phyloP scores from a whole-genome alignment of 2,888 invertebrate species.

The Vanessa cardui region DNA sequence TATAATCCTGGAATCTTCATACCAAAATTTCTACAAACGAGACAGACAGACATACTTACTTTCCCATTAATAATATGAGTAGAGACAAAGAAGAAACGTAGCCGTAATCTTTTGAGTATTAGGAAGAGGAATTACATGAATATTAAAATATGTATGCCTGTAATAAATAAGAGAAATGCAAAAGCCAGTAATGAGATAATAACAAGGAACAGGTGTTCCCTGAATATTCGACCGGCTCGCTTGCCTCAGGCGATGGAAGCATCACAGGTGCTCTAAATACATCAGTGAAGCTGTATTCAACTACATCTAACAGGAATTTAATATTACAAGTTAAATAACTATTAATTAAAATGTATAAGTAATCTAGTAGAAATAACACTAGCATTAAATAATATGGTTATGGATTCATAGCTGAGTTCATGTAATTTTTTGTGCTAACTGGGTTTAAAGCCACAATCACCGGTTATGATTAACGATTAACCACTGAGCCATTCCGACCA shows the following conservation, averaged over 20 bases:
- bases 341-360: too few species aligned
- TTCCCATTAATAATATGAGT: not conserved
- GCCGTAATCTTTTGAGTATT: not conserved
- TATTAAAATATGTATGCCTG: conserved; percentile 6
- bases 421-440: too few species aligned
- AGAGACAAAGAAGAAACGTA: not conserved
- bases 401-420: too few species aligned
- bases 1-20: too few species aligned
- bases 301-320: not conserved
- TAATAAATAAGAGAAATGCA: conserved; percentile 15
- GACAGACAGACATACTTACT: too few species aligned
- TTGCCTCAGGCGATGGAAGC: conserved; percentile 15
- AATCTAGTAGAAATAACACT: too few species aligned
- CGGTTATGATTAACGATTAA: too few species aligned
- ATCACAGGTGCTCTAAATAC: conserved; percentile 16
- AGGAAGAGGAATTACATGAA: not conserved
- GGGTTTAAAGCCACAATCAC: too few species aligned
- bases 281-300: conserved; percentile 8
- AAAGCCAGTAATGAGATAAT: conserved; percentile 27
- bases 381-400: too few species aligned
- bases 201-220: conserved; percentile 21
- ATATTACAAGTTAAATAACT: not conserved
- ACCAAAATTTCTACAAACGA: too few species aligned
- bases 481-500: too few species aligned
- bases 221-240: conserved; percentile 22